Conservation (phyloP, 2,888 invertebrate genomes). For the Phyllotreta cruciferae region DNA sequence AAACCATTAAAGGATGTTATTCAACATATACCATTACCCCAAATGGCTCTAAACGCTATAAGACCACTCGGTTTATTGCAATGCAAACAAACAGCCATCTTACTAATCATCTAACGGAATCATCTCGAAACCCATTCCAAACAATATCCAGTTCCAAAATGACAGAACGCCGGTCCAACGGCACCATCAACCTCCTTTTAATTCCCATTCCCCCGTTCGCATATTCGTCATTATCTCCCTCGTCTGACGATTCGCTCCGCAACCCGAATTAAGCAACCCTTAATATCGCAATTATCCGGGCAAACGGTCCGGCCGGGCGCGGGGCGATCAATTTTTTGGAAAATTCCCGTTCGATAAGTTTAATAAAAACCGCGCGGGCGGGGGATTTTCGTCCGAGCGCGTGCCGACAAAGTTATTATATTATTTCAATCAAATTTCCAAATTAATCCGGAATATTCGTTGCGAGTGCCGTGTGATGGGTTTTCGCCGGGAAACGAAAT, state of each 20-base stretch:
- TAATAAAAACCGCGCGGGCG: too few relatives aligned
- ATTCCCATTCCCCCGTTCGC: constrained; percentile 11
- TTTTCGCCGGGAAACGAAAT: constrained; percentile 12
- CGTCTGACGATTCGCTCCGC: not conserved
- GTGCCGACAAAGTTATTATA: constrained; percentile 13
- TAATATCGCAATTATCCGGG: too few relatives aligned
- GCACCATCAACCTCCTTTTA: constrained; percentile 13
- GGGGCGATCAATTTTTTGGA: too few relatives aligned
- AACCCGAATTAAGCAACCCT: not conserved
- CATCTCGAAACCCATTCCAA: constrained; percentile 21
- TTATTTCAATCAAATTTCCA: constrained; percentile 17
- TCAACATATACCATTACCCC: constrained; percentile 4
- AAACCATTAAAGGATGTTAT: too few relatives aligned
- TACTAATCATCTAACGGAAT: constrained; percentile 24
- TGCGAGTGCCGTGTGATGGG: constrained; percentile 5
- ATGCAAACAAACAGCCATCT: constrained; percentile 14
- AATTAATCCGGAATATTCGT: constrained; percentile 18
- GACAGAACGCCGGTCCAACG: constrained; percentile 13
- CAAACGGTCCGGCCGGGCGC: too few relatives aligned
- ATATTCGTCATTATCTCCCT: constrained; percentile 8
- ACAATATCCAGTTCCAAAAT: constrained; percentile 25
- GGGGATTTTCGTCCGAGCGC: constrained; percentile 5
- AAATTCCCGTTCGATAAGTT: too few relatives aligned
- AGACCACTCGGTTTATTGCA: constrained; percentile 11
- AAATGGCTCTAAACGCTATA: not conserved